These are phyloP conservation scores for Drosophila rellima DNA, from an alignment of 2,888 invertebrate species.

Conservation along the genomic window DNA sequence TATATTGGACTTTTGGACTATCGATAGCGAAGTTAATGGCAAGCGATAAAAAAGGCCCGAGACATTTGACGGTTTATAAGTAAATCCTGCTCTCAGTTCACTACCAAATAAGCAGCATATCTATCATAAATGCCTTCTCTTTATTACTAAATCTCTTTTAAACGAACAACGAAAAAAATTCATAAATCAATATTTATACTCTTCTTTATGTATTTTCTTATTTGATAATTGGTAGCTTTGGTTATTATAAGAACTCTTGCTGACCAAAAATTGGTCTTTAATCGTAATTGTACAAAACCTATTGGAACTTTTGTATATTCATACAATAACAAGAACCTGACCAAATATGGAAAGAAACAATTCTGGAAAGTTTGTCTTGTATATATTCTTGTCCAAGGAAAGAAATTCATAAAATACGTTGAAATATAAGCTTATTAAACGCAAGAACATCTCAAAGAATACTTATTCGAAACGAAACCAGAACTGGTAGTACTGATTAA, in stretches of 20 bases:
- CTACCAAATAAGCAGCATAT: slow-evolving; percentile 27
- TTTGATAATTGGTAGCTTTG: background rate
- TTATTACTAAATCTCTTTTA: background rate
- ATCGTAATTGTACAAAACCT: background rate
- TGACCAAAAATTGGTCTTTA: background rate
- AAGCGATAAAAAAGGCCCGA: slow-evolving; percentile 32
- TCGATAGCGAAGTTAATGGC: slow-evolving; percentile 22
- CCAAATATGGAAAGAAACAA: too few relatives aligned
- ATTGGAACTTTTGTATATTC: background rate
- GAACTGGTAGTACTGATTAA: too few relatives aligned
- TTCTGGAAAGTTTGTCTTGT: too few relatives aligned
- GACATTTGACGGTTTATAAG: background rate
- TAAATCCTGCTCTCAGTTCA: slow-evolving; percentile 72
- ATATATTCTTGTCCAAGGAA: too few relatives aligned
- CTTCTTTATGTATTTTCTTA: too few relatives aligned
- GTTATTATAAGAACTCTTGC: background rate
- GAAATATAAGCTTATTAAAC: too few relatives aligned
- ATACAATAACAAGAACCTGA: background rate
- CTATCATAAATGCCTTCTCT: background rate
- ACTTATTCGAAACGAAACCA: too few relatives aligned
- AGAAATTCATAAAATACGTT: too few relatives aligned
- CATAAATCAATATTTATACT: too few relatives aligned
- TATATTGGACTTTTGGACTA: slow-evolving; percentile 4
- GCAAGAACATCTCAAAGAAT: too few relatives aligned
- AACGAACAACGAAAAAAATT: background rate